Evolutionary conservation across 2,113 vertebrate species (phyloP).

Genomic region (Cololabis saira): DNA sequence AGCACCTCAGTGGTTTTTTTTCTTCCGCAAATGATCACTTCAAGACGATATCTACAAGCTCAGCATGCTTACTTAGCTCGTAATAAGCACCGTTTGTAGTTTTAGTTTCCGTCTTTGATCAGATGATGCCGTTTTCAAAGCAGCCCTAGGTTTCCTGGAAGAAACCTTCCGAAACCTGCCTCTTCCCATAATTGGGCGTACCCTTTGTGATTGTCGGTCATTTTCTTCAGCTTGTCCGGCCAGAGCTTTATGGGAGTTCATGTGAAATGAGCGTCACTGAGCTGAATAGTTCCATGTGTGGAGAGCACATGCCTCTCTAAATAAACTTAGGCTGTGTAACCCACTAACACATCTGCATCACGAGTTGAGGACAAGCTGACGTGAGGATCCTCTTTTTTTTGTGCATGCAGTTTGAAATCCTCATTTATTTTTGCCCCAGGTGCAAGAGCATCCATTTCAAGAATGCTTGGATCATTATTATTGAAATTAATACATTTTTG

Average conservation of each 20-base stretch:
- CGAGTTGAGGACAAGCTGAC: background rate
- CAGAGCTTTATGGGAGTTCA: slow-evolving; percentile 15
- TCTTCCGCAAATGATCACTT: slow-evolving; percentile 27
- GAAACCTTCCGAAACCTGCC: slow-evolving; percentile 6
- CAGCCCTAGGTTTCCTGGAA: slow-evolving; percentile 36
- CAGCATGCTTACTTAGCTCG: slow-evolving; percentile 10
- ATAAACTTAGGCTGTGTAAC: slow-evolving; percentile 46
- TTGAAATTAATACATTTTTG: background rate
- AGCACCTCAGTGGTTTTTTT: slow-evolving; percentile 10
- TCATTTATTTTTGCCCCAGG: background rate
- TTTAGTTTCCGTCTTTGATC: slow-evolving; percentile 8
- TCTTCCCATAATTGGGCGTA: slow-evolving; percentile 24
- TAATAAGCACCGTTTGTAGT: slow-evolving; percentile 24
- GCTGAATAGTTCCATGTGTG: slow-evolving; percentile 67
- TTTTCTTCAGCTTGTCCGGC: slow-evolving; percentile 46
- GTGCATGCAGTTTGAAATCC: background rate
- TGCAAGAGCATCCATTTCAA: background rate
- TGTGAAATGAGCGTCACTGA: slow-evolving; percentile 25
- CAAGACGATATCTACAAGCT: slow-evolving; percentile 30
- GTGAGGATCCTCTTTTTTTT: slow-evolving; percentile 13
- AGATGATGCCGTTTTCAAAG: slow-evolving; percentile 14
- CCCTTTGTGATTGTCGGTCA: slow-evolving; percentile 41
- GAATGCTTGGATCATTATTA: background rate
- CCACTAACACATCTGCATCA: slow-evolving; percentile 48
- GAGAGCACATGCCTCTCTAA: slow-evolving; percentile 49